Conservation (phyloP, 2,797 vertebrate species). For the Acrossocheilus fasciatus region DNA sequence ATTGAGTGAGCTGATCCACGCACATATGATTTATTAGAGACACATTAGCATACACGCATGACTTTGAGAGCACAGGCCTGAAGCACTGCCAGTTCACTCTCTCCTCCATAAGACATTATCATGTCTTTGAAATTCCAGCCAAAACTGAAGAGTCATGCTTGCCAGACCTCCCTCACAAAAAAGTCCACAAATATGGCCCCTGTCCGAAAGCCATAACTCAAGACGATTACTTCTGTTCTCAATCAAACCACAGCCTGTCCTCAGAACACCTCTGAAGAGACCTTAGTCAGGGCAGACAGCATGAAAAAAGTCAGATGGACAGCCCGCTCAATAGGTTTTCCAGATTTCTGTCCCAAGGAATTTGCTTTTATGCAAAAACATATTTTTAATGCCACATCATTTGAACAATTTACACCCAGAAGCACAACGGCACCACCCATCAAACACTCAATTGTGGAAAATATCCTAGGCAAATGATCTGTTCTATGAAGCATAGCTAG, state of each 20-base stretch:
- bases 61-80: not conserved
- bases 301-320: not conserved
- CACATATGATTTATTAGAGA: constrained; percentile 15
- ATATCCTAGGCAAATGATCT: not conserved
- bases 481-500: not conserved
- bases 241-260: constrained; percentile 25
- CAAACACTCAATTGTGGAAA: not conserved
- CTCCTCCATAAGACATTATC: constrained; percentile 4
- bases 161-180: constrained; percentile 25
- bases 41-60: not conserved
- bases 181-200: constrained; percentile 30
- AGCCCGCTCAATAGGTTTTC: not conserved
- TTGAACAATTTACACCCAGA: not conserved
- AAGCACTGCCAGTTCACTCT: not conserved
- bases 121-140: constrained; percentile 35
- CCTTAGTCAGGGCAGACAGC: not conserved
- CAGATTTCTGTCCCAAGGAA: not conserved
- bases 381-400: not conserved
- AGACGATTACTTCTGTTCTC: constrained; percentile 29
- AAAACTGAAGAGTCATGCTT: constrained; percentile 17
- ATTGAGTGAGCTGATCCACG: not conserved
- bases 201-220: constrained; percentile 30
- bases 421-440: not conserved
- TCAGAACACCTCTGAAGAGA: constrained; percentile 22
- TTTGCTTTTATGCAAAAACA: not conserved